phyloP scores from a whole-genome alignment of 2,113 vertebrate species.

The Salvelinus sp. region DNA sequence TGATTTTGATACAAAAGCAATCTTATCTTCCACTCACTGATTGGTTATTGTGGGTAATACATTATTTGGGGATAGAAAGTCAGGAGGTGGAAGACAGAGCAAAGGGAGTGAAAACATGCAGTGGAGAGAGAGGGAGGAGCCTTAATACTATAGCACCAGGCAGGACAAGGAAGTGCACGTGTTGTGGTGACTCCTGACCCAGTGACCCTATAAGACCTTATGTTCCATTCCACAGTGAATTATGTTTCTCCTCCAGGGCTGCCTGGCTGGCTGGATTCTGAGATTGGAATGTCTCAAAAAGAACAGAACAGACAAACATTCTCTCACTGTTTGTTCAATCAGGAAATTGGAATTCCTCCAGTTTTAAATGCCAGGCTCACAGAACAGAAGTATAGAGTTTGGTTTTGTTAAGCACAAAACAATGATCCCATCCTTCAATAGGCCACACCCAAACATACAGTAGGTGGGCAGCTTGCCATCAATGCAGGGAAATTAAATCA shows the following conservation, averaged over 20 bases:
- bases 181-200: slow-evolving; percentile 45
- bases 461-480: background rate
- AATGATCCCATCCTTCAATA: background rate
- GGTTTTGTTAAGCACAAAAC: too few species aligned
- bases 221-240: slow-evolving; percentile 32
- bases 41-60: too few species aligned
- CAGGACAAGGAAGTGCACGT: slow-evolving; percentile 13
- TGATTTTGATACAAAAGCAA: too few species aligned
- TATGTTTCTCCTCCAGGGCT: slow-evolving; percentile 25
- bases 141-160: background rate
- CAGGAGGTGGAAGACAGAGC: background rate
- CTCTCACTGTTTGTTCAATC: too few species aligned
- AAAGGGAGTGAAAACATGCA: background rate
- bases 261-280: background rate
- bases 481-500: background rate
- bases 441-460: background rate
- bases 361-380: too few species aligned
- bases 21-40: too few species aligned
- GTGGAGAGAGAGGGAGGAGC: background rate
- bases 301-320: background rate
- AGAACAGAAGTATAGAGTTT: too few species aligned
- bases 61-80: background rate
- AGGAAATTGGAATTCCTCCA: too few species aligned
- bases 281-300: slow-evolving; percentile 4
- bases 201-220: slow-evolving; percentile 44